Evolutionary conservation across 2,797 vertebrate species (phyloP).

Genomic region (Orestias chungarensis): DNA sequence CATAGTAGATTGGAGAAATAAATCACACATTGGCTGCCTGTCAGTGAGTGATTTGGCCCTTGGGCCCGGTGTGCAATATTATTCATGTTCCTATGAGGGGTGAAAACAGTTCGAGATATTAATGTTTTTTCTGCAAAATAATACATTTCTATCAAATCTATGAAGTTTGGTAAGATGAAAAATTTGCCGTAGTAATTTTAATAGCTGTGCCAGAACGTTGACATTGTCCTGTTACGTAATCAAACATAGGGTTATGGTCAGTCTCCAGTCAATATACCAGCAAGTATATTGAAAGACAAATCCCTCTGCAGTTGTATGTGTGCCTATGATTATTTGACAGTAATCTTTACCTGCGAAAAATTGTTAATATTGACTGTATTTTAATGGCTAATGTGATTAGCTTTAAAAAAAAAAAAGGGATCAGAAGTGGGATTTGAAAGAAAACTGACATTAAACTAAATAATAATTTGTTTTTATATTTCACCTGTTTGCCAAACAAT

Average conservation of each 20-base stretch:
- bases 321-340: neutral
- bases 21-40: constrained; percentile 4
- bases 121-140: neutral
- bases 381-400: neutral
- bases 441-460: neutral
- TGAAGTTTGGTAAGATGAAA: neutral
- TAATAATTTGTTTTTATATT: neutral
- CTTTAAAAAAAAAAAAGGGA: neutral
- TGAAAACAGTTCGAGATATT: neutral
- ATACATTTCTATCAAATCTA: neutral
- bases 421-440: neutral
- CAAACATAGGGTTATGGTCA: neutral
- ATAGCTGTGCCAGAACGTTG: neutral
- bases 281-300: neutral
- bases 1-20: constrained; percentile 3
- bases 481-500: neutral
- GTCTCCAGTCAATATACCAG: neutral
- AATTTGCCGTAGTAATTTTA: neutral
- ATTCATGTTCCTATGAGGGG: neutral
- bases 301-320: neutral
- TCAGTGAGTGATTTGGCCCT: neutral
- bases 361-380: neutral
- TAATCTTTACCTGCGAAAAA: neutral
- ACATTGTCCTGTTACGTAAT: neutral
- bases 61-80: neutral